Evolutionary conservation across 1,140 invertebrate genomes (phyloP).

Genomic region (Calosoma granatense): DNA sequence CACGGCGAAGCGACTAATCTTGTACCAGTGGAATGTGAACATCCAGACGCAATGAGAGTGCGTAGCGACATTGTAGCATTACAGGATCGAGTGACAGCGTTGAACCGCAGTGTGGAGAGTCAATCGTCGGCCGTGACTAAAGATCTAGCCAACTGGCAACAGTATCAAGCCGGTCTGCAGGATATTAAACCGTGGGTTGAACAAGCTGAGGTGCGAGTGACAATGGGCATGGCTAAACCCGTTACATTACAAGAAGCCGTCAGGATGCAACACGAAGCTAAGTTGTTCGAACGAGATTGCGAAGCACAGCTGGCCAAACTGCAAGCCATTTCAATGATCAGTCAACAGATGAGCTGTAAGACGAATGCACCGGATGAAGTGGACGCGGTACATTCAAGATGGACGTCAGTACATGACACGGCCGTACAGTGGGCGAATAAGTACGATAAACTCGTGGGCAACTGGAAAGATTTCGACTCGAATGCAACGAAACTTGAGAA

Average conservation of each 20-base stretch:
- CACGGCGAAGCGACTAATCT: conserved; percentile 67
- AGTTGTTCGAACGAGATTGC: conserved; percentile 62
- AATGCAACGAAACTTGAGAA: conserved; percentile 59
- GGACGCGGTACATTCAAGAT: conserved; percentile 68
- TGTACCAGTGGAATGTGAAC: conserved; percentile 48
- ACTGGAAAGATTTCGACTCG: conserved; percentile 70
- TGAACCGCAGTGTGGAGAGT: conserved; percentile 59
- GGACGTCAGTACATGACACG: conserved; percentile 63
- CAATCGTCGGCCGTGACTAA: conserved; percentile 60
- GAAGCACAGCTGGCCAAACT: conserved; percentile 62
- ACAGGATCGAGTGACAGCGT: conserved; percentile 52
- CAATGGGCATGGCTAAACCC: conserved; percentile 62
- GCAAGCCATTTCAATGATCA: conserved; percentile 59
- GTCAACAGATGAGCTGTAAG: conserved; percentile 60
- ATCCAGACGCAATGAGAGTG: conserved; percentile 54
- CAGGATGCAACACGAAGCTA: conserved; percentile 57
- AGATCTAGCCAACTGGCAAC: conserved; percentile 74
- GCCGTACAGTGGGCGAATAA: conserved; percentile 62
- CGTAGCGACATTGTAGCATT: conserved; percentile 56
- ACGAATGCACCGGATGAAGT: conserved; percentile 68
- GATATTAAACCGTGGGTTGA: conserved; percentile 83
- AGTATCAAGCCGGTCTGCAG: conserved; percentile 66
- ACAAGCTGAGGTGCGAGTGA: conserved; percentile 67
- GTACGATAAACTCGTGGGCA: conserved; percentile 64
- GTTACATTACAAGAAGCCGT: conserved; percentile 67